Evolutionary conservation across 2,113 vertebrate genomes (phyloP), one percentile per base, ranked within the genome.

Genomic region (Spilogale gracilis): DNA sequence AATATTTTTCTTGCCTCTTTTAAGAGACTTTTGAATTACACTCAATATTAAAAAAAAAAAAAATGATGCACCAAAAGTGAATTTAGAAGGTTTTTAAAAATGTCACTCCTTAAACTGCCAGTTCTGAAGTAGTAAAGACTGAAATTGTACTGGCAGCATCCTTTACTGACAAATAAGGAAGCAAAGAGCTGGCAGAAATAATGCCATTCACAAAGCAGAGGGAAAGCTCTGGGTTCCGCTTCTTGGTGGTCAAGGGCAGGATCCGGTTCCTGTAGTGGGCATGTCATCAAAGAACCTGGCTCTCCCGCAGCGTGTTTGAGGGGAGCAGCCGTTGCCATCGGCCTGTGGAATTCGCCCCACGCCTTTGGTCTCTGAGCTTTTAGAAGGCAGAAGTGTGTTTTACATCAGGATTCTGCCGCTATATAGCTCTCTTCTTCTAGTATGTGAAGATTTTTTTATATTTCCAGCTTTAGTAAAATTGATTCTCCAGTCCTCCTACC

Each of bases 151-250:
- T 83, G 76, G 54, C 81, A 91, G 9, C n/a, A 4, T 87, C n/a
- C 8, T 96, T 96, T 58, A 74, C 60, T 94, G 45, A 82, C 52
- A 89, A 89, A 81, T 80, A 95, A 93, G 81, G 58, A 85, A 71
- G 45, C 27, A 38, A 74, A 95, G 85, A 86, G 16, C 54, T 92
- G 91, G 87, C 63, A 79, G 76, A 95, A 92, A 54, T 18, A 16
- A 9, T 56, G 61, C 67, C 23, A 43, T 60, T 90, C 74, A 54
- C 63, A 63, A 61, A 87, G 92, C 52, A 38, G 12, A 45, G 25
- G 18, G 79, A 86, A 90, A 63, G 21, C 73, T 20, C 17, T 52
- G 32, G 63, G 87, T 82, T 94, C 48, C 50, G 84, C 69, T 76
- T 73, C 83, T 76, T 84, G 61, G 30, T 17, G 6, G 58, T 69